Evolutionary conservation across 2,113 vertebrate species (phyloP).

Genomic region (Phalacrocorax pelagicus): DNA sequence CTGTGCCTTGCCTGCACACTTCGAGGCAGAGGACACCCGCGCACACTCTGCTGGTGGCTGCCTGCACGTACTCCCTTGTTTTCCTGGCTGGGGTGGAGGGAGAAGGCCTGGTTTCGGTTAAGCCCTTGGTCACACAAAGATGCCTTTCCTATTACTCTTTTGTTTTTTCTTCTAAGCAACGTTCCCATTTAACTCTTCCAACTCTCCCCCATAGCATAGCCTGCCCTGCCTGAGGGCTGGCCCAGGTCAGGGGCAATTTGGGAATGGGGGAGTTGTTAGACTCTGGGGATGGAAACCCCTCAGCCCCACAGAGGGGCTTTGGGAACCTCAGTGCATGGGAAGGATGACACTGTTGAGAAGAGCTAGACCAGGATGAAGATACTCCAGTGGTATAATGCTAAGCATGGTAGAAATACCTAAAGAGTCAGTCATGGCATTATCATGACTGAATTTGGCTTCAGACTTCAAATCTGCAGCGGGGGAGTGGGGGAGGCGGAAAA

Average conservation of each 20-base stretch:
- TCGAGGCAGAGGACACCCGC: neutral
- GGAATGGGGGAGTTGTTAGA: neutral
- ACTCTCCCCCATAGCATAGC: neutral
- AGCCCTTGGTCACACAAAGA: conserved; percentile 68
- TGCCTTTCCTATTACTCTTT: conserved; percentile 77
- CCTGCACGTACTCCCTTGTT: conserved; percentile 26
- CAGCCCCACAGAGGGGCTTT: rapidly evolving
- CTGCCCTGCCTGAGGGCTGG: neutral
- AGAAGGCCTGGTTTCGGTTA: conserved; percentile 75
- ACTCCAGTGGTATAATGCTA: neutral
- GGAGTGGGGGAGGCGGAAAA: conserved; percentile 11
- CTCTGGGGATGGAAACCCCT: neutral
- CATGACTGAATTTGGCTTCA: conserved; percentile 45
- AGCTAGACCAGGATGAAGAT: neutral
- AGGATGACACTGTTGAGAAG: neutral
- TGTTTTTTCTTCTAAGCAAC: conserved; percentile 71
- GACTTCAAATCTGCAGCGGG: conserved; percentile 3
- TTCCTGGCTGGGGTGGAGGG: conserved; percentile 21
- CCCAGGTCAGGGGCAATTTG: neutral
- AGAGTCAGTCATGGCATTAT: conserved; percentile 39
- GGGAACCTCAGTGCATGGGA: neutral
- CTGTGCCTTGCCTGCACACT: neutral
- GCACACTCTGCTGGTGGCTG: neutral
- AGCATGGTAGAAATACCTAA: conserved; percentile 41
- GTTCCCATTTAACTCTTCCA: conserved; percentile 70